Evolutionary conservation across 1,140 invertebrate species (phyloP).

Genomic region (Penaeus japonicus): DNA sequence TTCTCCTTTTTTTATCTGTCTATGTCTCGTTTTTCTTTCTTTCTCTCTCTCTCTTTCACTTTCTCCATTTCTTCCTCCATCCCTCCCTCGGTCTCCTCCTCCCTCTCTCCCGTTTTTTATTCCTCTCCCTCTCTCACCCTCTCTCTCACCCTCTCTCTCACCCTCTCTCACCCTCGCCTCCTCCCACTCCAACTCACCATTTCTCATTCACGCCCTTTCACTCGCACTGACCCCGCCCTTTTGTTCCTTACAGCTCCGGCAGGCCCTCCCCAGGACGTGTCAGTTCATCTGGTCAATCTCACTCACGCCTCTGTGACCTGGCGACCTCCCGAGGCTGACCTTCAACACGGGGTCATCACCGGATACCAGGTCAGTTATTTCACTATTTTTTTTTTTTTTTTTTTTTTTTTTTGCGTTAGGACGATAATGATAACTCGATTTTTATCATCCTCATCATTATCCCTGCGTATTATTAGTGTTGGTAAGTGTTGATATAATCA

Average conservation of each 20-base stretch:
- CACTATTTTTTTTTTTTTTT: too few relatives aligned
- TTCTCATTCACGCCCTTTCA: neutral
- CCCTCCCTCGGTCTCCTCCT: neutral
- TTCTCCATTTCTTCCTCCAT: neutral
- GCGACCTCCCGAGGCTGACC: conserved; percentile 40
- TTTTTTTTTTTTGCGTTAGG: too few relatives aligned
- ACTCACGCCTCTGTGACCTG: conserved; percentile 41
- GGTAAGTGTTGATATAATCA: too few relatives aligned
- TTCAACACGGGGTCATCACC: conserved; percentile 51
- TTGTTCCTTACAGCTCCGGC: conserved; percentile 26
- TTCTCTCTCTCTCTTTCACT: neutral
- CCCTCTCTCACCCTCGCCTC: too few relatives aligned
- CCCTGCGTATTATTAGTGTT: too few relatives aligned
- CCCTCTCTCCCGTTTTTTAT: neutral
- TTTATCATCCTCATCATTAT: too few relatives aligned
- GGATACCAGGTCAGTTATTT: conserved; percentile 51
- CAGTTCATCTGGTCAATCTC: conserved; percentile 53
- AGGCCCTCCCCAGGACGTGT: conserved; percentile 52
- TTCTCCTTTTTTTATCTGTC: too few relatives aligned
- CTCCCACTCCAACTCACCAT: too few relatives aligned
- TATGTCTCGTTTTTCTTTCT: neutral
- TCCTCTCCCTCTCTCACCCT: too few relatives aligned
- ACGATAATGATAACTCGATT: too few relatives aligned
- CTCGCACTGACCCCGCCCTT: neutral
- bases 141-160: neutral